Evolutionary conservation across 2,113 vertebrate species (phyloP).

Genomic region (Peucedramus taeniatus): DNA sequence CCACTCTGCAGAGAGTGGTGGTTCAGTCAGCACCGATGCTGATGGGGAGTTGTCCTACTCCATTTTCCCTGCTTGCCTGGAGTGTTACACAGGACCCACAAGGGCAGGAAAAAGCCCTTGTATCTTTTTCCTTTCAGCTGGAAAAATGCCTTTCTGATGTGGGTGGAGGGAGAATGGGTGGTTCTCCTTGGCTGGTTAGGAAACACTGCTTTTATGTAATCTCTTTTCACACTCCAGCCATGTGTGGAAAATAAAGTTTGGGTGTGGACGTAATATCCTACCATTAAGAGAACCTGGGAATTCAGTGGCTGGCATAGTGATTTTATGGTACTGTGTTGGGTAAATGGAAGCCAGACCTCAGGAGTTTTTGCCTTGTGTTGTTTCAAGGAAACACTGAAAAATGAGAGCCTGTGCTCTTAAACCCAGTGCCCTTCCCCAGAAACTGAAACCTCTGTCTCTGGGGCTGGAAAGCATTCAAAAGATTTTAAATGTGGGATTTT

Average conservation of each 20-base stretch:
- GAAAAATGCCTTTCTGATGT: not conserved
- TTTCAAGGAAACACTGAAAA: not conserved
- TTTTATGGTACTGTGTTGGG: not conserved
- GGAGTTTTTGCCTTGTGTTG: not conserved
- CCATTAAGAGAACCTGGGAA: slow-evolving; percentile 7
- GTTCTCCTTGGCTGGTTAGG: slow-evolving; percentile 16
- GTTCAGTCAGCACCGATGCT: not conserved
- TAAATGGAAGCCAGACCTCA: not conserved
- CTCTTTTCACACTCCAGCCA: not conserved
- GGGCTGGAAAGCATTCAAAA: not conserved
- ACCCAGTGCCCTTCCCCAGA: not conserved
- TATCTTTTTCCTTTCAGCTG: not conserved
- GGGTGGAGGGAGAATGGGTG: slow-evolving; percentile 20
- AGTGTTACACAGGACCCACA: not conserved
- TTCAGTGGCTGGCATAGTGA: not conserved
- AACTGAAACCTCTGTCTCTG: not conserved
- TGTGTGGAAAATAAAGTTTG: slow-evolving; percentile 27
- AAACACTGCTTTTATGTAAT: slow-evolving; percentile 38
- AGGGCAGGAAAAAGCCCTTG: not conserved
- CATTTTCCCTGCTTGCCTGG: not conserved
- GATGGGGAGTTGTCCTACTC: not conserved
- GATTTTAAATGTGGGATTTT: not conserved
- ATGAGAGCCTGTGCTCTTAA: rapidly evolving
- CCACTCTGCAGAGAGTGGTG: not conserved
- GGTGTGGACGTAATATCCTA: slow-evolving; percentile 25